These are phyloP conservation scores for Hipparchia sbordonii DNA, from an alignment of 2,888 invertebrate species.

Conservation along the genomic window DNA sequence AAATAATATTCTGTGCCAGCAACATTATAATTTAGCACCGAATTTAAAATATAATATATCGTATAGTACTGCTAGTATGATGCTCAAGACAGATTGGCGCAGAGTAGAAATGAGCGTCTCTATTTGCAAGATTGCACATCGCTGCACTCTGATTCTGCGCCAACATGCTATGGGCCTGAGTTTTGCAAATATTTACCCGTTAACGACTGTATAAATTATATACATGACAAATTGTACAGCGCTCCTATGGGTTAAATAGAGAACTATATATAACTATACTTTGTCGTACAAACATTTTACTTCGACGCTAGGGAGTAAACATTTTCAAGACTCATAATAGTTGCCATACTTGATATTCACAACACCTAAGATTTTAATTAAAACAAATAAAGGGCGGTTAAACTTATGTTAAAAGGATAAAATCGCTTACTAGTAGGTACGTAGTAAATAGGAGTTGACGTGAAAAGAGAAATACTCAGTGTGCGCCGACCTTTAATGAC, in stretches of 20 bases:
- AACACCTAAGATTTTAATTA: constrained; percentile 53
- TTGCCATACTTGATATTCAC: constrained; percentile 60
- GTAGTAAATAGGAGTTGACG: constrained; percentile 23
- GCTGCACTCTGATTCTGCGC: neutral
- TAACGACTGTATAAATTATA: neutral
- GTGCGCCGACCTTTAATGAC: constrained; percentile 66
- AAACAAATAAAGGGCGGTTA: constrained; percentile 34
- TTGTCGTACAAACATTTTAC: neutral
- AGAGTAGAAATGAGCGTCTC: neutral
- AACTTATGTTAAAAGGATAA: constrained; percentile 36
- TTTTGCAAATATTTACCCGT: neutral
- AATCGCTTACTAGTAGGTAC: constrained; percentile 17
- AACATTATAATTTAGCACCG: constrained; percentile 66
- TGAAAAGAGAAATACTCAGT: constrained; percentile 43
- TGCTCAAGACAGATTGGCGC: neutral
- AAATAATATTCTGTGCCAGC: constrained; percentile 66
- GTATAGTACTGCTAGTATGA: constrained; percentile 35
- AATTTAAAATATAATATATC: constrained; percentile 60
- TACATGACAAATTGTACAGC: too few species aligned
- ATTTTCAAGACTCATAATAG: neutral
- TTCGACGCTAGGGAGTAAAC: neutral
- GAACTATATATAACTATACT: neutral
- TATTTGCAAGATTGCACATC: neutral
- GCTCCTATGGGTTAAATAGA: neutral
- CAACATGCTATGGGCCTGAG: neutral